phyloP scores from a whole-genome alignment of 2,888 invertebrate species.

The Melolontha melolontha region DNA sequence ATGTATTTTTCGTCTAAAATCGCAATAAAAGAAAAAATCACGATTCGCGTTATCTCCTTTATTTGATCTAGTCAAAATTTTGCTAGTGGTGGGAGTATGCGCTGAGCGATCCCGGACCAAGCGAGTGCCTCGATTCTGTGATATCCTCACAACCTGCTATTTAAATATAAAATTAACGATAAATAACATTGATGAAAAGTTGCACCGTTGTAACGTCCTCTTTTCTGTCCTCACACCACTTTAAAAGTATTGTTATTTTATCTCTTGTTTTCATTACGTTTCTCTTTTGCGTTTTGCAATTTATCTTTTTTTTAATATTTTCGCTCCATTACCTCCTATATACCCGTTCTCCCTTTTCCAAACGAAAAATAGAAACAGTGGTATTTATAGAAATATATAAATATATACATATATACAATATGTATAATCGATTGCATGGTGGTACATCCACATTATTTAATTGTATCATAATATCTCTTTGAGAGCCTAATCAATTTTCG shows the following conservation, averaged over 20 bases:
- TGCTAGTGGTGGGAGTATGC: slow-evolving; percentile 53
- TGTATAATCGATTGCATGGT: slow-evolving; percentile 50
- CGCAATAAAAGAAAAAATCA: slow-evolving; percentile 9
- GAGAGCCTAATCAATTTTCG: slow-evolving; percentile 61
- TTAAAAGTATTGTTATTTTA: slow-evolving; percentile 26
- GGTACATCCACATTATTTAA: slow-evolving; percentile 52
- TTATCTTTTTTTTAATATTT: slow-evolving; percentile 25
- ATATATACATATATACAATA: slow-evolving; percentile 34
- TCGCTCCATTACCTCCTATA: not conserved
- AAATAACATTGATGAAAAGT: slow-evolving; percentile 12
- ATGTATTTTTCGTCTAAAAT: not conserved
- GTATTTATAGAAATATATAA: slow-evolving; percentile 37
- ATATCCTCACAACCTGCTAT: slow-evolving; percentile 60
- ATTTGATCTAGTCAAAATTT: slow-evolving; percentile 60
- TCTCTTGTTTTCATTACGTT: slow-evolving; percentile 5
- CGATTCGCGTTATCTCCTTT: slow-evolving; percentile 24
- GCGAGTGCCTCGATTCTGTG: slow-evolving; percentile 67
- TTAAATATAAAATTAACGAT: slow-evolving; percentile 21
- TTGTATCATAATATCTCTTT: slow-evolving; percentile 50
- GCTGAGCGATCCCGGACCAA: slow-evolving; percentile 61
- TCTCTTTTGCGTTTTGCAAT: slow-evolving; percentile 4
- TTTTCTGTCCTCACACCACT: slow-evolving; percentile 29
- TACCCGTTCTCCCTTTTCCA: not conserved
- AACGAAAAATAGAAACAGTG: slow-evolving; percentile 41
- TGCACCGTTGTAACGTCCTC: slow-evolving; percentile 33